phyloP scores from a whole-genome alignment of 2,113 vertebrate species.

The Pteropus alecto region DNA sequence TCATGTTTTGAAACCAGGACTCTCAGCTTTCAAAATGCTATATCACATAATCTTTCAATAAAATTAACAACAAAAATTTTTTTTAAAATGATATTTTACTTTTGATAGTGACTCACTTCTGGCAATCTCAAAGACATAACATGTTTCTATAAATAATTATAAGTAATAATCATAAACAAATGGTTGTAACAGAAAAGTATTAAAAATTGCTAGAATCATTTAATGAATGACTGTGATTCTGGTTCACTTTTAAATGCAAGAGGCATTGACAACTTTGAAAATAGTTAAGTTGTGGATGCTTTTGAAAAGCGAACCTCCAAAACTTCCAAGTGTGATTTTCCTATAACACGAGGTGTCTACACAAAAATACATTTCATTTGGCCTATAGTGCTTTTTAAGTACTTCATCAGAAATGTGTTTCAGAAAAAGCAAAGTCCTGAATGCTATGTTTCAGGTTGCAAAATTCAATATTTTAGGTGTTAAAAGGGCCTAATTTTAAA shows the following conservation, averaged over 20 bases:
- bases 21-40: not conserved
- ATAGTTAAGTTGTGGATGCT: not conserved
- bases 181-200: not conserved
- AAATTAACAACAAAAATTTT: not conserved
- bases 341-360: not conserved
- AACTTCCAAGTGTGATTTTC: conserved; percentile 11
- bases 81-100: not conserved
- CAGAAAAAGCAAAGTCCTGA: not conserved
- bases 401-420: not conserved
- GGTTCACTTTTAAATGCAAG: not conserved
- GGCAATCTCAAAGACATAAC: not conserved
- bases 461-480: conserved; percentile 41
- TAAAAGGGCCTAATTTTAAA: not conserved
- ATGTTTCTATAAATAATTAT: not conserved
- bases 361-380: not conserved
- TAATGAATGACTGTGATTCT: not conserved
- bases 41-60: not conserved
- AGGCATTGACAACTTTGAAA: not conserved
- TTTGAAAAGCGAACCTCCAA: not conserved
- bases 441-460: not conserved
- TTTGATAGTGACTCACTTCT: not conserved
- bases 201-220: not conserved
- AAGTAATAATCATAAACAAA: not conserved
- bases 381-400: not conserved
- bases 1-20: not conserved